Evolutionary conservation across 2,797 vertebrate genomes (phyloP).

Genomic region (Balearica regulorum): DNA sequence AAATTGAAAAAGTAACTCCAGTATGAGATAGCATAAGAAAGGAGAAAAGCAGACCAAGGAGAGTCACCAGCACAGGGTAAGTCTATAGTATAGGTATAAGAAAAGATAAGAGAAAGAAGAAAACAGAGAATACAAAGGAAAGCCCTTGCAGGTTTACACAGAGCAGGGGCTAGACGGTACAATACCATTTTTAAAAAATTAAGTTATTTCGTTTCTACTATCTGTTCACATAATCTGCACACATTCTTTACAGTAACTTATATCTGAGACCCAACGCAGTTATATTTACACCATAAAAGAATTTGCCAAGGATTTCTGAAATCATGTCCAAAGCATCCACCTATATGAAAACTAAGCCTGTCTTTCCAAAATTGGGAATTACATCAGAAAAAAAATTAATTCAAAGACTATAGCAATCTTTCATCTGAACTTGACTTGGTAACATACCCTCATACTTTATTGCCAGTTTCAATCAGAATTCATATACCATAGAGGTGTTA

Average conservation of each 20-base stretch:
- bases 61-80: not conserved
- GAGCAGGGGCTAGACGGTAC: not conserved
- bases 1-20: not conserved
- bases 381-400: not conserved
- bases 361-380: not conserved
- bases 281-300: not conserved
- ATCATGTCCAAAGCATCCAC: not conserved
- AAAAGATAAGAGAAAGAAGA: not conserved
- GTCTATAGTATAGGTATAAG: fast-evolving
- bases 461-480: not conserved
- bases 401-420: not conserved
- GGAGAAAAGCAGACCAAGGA: not conserved
- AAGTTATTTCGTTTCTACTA: not conserved
- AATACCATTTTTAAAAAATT: not conserved
- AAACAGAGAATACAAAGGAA: not conserved
- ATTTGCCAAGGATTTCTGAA: not conserved
- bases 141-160: not conserved
- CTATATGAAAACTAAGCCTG: not conserved
- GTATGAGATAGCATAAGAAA: not conserved
- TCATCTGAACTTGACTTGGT: not conserved
- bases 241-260: not conserved
- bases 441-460: not conserved
- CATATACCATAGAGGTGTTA: not conserved
- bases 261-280: not conserved
- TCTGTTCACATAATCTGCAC: not conserved